phyloP scores from a whole-genome alignment of 2,113 vertebrate species.

The Oreamnos americanus region DNA sequence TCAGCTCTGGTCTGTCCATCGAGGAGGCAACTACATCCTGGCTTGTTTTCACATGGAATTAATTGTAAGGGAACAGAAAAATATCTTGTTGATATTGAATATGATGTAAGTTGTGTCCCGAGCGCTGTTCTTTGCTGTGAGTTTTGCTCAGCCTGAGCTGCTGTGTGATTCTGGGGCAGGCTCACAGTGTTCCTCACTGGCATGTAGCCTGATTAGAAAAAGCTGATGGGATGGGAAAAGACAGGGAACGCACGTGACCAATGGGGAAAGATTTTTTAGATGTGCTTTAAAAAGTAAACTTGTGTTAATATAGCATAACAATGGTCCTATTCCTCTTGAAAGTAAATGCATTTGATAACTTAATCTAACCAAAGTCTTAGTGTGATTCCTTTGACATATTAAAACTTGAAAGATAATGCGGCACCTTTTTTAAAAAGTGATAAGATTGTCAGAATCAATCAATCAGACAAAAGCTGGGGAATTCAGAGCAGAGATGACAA shows the following conservation, averaged over 20 bases:
- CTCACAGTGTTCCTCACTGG: fast-evolving
- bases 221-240: background rate
- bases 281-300: background rate
- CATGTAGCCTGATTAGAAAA: background rate
- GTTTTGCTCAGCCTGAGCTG: background rate
- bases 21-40: background rate
- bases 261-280: background rate
- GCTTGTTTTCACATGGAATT: background rate
- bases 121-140: no score
- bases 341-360: background rate
- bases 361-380: constrained; percentile 63
- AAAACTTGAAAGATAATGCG: background rate
- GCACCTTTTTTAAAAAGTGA: constrained; percentile 13
- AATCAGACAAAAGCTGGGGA: constrained; percentile 47
- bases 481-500: constrained; percentile 19
- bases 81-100: fast-evolving
- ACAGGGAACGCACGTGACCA: background rate
- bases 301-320: background rate
- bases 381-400: constrained; percentile 14
- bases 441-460: constrained; percentile 60
- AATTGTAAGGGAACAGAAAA: background rate
- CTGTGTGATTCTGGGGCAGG: no score
- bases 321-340: background rate
- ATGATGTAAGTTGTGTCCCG: fast-evolving
- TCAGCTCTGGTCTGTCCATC: fast-evolving